Evolutionary conservation across 2,888 invertebrate species (phyloP), one percentile per base, ranked within the genome.

Genomic region (Chorisops tibialis): DNA sequence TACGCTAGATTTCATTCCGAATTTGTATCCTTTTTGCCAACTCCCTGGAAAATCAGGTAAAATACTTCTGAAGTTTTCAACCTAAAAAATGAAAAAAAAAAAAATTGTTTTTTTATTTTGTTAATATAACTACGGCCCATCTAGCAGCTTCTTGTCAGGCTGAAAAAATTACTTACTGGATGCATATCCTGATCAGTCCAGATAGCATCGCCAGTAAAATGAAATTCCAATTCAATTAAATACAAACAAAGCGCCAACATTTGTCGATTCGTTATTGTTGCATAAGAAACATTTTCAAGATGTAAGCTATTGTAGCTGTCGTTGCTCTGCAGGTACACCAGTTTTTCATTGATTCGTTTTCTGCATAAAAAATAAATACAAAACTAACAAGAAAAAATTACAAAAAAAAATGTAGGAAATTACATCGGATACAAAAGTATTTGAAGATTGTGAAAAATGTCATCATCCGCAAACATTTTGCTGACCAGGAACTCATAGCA

Each of bases 151-250:
- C n/a, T n/a, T n/a, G n/a, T n/a, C n/a, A n/a, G n/a, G n/a, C n/a
- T n/a, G n/a, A n/a, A n/a, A n/a, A n/a, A n/a, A n/a, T 1, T 21
- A 38, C 74, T 75, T 14, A 77, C 74, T 37, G 74, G 73, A 45
- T 75, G 70, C 5, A 70, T 69, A 58, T 75, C 75, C 49, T 75
- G 73, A 52, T 78, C 78, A 0, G 74, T 74, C 88, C 88, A 90
- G 41, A 91, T 81, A 0, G 87, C 90, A 70, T 89, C 87, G 0
- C 89, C 89, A 12, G 84, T 86, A 70, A 91, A 91, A 74, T 89
- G 85, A 73, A 84, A 83, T 68, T 85, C 83, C 68, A 82, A 83
- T 74, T 91, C 91, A 19, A 91, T 83, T 61, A 85, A 80, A 72
- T 91, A 91, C 47, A 89, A 70, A 56, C 85, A 82, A 30, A 90